Evolutionary conservation across 1,140 invertebrate species (phyloP), one percentile per base, ranked within the genome.

Genomic region (Zaprionus capensis): DNA sequence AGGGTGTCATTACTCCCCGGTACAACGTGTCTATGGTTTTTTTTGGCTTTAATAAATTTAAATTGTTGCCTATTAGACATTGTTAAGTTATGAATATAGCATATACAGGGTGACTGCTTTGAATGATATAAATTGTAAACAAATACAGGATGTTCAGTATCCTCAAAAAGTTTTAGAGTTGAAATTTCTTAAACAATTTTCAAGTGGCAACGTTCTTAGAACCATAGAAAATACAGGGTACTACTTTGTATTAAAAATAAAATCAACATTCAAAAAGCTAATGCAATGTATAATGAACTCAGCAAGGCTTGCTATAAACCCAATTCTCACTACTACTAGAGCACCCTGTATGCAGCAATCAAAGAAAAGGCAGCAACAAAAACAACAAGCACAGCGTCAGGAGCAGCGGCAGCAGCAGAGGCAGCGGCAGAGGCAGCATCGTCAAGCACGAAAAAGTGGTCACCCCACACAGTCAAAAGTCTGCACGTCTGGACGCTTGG

Each of bases 401-500:
- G 14, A 28, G 66, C 56, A 24, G 28, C 56, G 17, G 77, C 80
- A 71, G 36, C 62, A 44, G n/a, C 34, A 46, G 26, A 22, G 46
- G 67, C 65, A 75, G 46, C 49, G 61, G 22, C 34, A 46, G 53
- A 63, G 57, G 46, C 63, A 74, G 67, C 75, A 80, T 74, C 81
- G 81, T 72, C 73, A 80, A 85, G 84, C 81, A 88, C 81, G 77
- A 88, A 88, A 88, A 88, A 81, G 82, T 90, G 86, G 82, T 91
- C 76, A 82, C 84, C 86, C 76, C 86, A 80, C 78, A 81, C 79
- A 91, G 86, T 86, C 85, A 84, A 88, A 88, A 88, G 84, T 87
- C 84, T 87, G 84, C 65, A 88, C 78, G 83, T 87, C 83, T 88
- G 84, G 81, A 65, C 84, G 63, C 58, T 72, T 76, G 70, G 73